A percentile compares a stretch with the other conserved stretches of the same genome.
Conservation (phyloP, 2,888 invertebrate genomes). For the Labia minor region DNA sequence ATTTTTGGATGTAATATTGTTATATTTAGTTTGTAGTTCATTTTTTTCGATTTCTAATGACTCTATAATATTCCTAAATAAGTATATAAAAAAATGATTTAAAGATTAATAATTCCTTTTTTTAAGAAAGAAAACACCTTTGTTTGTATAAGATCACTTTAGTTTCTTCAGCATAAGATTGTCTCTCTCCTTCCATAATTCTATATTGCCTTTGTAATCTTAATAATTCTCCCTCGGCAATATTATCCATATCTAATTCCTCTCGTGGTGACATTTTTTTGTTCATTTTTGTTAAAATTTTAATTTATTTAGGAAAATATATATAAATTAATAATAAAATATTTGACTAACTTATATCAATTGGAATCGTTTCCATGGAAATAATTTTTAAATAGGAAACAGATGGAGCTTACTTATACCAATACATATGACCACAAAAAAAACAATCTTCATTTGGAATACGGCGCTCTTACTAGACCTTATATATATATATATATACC, state of each 20-base stretch:
- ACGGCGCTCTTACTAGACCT: no score
- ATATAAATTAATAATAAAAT: no score
- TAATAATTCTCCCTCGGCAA: constrained; percentile 66
- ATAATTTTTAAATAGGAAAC: no score
- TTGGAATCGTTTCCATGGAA: no score
- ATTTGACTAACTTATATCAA: no score
- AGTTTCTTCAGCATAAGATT: constrained; percentile 57
- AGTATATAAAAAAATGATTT: neutral
- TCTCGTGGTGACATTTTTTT: constrained; percentile 33
- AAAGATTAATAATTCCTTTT: neutral
- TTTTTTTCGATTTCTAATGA: constrained; percentile 51
- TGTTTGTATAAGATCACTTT: constrained; percentile 45
- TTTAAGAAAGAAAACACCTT: constrained; percentile 30
- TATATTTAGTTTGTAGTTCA: constrained; percentile 50
- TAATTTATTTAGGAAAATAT: no score
- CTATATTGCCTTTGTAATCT: constrained; percentile 66
- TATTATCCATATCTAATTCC: constrained; percentile 62
- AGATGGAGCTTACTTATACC: no score
- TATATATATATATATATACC: no score
- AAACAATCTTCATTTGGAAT: no score
- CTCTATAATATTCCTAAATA: constrained; percentile 45
- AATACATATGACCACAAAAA: no score
- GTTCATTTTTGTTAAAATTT: neutral
- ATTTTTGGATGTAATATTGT: constrained; percentile 43
- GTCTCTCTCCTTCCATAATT: constrained; percentile 71